Evolutionary conservation across 2,797 vertebrate species (phyloP).

Genomic region (Gymnocypris eckloni): DNA sequence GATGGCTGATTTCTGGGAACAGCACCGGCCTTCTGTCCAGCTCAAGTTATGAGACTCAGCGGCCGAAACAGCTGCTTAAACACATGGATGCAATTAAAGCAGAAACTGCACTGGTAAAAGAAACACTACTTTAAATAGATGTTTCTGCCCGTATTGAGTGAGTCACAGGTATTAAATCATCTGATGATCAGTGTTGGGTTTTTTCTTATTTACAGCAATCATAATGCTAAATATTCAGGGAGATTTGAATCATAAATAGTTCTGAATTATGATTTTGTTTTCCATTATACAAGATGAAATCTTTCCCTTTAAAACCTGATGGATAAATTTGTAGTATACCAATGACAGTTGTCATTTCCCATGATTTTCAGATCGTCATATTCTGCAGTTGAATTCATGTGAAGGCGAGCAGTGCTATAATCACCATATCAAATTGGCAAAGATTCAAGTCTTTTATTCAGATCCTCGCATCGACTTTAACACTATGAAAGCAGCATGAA

Average conservation of each 20-base stretch:
- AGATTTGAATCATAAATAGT: background rate
- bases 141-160: background rate
- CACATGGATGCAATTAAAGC: constrained; percentile 66
- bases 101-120: constrained; percentile 46
- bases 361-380: background rate
- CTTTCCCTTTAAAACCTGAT: background rate
- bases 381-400: background rate
- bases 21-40: constrained; percentile 64
- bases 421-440: background rate
- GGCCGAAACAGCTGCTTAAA: constrained; percentile 61
- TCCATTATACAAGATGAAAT: background rate
- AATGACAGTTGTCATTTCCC: background rate
- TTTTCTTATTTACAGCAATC: background rate
- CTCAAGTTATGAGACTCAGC: constrained; percentile 56
- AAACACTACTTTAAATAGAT: constrained; percentile 37
- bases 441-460: background rate
- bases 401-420: background rate
- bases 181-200: background rate
- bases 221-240: background rate
- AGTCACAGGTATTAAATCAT: constrained; percentile 23
- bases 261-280: background rate
- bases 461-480: constrained; percentile 6
- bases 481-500: constrained; percentile 11
- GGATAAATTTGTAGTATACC: background rate
- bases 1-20: constrained; percentile 65